Conservation (phyloP, 2,797 vertebrate species). For the Martes flavigula region DNA sequence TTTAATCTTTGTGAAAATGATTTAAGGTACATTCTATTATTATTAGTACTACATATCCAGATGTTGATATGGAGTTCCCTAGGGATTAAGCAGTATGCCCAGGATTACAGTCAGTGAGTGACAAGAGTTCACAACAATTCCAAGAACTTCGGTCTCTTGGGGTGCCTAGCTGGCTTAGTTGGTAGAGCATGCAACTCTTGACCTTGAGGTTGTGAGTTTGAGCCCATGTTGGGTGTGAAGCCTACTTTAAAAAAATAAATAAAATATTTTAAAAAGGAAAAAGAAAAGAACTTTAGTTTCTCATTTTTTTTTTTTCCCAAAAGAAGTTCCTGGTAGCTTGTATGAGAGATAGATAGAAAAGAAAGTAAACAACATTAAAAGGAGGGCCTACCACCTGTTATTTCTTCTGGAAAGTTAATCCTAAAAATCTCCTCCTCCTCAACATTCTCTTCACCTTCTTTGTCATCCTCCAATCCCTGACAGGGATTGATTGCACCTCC, state of each 20-base stretch:
- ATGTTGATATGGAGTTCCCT: neutral
- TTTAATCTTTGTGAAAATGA: neutral
- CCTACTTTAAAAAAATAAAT: neutral
- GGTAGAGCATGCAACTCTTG: neutral
- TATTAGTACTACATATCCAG: neutral
- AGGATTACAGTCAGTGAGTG: slow-evolving; percentile 29
- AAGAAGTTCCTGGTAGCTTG: slow-evolving; percentile 10
- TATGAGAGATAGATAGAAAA: slow-evolving; percentile 40
- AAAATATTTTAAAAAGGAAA: neutral
- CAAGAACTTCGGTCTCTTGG: slow-evolving; percentile 14
- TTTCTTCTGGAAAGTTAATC: slow-evolving; percentile 5
- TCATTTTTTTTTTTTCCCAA: slow-evolving; percentile 30
- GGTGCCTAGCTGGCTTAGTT: neutral
- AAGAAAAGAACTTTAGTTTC: neutral
- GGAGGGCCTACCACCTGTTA: neutral
- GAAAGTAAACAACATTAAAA: slow-evolving; percentile 22
- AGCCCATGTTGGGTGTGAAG: neutral
- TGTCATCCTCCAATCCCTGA: neutral
- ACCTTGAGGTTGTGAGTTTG: neutral
- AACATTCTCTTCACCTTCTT: neutral
- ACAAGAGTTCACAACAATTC: neutral
- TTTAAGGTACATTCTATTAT: neutral
- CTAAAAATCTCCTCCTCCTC: neutral
- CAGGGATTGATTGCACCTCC: neutral
- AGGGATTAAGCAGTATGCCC: neutral